phyloP scores from a whole-genome alignment of 2,888 invertebrate species.

The Disparrhopalites patrizii region DNA sequence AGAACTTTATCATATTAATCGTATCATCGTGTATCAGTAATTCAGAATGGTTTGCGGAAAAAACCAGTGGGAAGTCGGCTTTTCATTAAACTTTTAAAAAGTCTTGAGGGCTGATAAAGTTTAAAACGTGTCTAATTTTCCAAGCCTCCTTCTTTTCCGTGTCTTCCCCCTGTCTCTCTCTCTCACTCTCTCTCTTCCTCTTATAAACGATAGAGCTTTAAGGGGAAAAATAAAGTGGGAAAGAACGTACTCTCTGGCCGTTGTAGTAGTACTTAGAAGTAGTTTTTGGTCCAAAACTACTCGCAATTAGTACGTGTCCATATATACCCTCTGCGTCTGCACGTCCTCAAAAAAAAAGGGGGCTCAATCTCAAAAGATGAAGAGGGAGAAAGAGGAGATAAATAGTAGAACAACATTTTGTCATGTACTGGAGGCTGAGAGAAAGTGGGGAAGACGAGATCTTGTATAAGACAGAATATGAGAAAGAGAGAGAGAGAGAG shows the following conservation, averaged over 20 bases:
- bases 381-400: neutral
- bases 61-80: slow-evolving; percentile 37
- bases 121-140: slow-evolving; percentile 43
- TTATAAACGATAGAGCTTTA: no score
- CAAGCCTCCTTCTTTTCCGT: no score
- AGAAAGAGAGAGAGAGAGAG: neutral
- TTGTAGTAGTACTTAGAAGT: no score
- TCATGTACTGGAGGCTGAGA: no score
- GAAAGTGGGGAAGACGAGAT: no score
- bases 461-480: no score
- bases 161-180: neutral
- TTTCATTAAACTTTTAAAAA: slow-evolving; percentile 42
- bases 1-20: slow-evolving; percentile 39
- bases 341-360: no score
- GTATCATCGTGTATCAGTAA: slow-evolving; percentile 38
- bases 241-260: no score
- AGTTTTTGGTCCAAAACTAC: no score
- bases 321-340: neutral
- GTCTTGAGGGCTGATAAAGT: slow-evolving; percentile 40
- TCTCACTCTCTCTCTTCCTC: slow-evolving; percentile 22
- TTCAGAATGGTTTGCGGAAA: slow-evolving; percentile 36
- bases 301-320: slow-evolving; percentile 16
- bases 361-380: neutral
- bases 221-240: no score
- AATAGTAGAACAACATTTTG: no score